A percentile compares a stretch with the other conserved stretches of the same genome.
Conservation (phyloP, 2,888 invertebrate species). For the Argyra leucocephala region DNA sequence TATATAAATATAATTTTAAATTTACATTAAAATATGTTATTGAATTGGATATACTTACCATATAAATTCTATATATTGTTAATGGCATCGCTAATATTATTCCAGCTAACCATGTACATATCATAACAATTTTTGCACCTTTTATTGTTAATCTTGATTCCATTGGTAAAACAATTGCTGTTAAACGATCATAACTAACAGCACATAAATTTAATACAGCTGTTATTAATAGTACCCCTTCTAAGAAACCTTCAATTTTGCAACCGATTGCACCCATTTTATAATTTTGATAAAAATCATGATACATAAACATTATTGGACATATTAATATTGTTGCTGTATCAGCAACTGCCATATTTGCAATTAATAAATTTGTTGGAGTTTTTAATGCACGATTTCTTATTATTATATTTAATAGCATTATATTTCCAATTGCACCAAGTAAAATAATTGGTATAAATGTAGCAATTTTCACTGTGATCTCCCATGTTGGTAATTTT, state of each 20-base stretch:
- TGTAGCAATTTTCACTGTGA: slow-evolving; percentile 51
- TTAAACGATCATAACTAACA: slow-evolving; percentile 73
- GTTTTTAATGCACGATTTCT: slow-evolving; percentile 55
- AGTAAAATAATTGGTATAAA: slow-evolving; percentile 53
- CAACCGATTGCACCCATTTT: slow-evolving; percentile 64
- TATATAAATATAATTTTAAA: slow-evolving; percentile 30
- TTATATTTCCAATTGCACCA: slow-evolving; percentile 58
- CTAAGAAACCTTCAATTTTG: slow-evolving; percentile 64
- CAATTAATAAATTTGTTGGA: slow-evolving; percentile 62
- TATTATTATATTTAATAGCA: slow-evolving; percentile 54
- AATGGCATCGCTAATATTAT: slow-evolving; percentile 56
- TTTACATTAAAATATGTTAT: neutral
- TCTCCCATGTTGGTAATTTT: slow-evolving; percentile 50
- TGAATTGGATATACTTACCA: slow-evolving; percentile 40
- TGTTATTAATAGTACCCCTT: slow-evolving; percentile 63
- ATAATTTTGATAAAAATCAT: slow-evolving; percentile 71
- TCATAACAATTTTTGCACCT: slow-evolving; percentile 56
- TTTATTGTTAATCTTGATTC: slow-evolving; percentile 59
- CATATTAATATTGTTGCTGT: slow-evolving; percentile 56
- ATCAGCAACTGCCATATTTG: slow-evolving; percentile 66
- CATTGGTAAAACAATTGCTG: slow-evolving; percentile 65
- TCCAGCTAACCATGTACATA: slow-evolving; percentile 58
- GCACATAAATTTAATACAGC: slow-evolving; percentile 67
- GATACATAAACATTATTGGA: slow-evolving; percentile 65
- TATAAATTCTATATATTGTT: slow-evolving; percentile 53